Base-by-base conservation (phyloP, 2,888 invertebrate genomes). In the Mythimna loreyi region DNA sequence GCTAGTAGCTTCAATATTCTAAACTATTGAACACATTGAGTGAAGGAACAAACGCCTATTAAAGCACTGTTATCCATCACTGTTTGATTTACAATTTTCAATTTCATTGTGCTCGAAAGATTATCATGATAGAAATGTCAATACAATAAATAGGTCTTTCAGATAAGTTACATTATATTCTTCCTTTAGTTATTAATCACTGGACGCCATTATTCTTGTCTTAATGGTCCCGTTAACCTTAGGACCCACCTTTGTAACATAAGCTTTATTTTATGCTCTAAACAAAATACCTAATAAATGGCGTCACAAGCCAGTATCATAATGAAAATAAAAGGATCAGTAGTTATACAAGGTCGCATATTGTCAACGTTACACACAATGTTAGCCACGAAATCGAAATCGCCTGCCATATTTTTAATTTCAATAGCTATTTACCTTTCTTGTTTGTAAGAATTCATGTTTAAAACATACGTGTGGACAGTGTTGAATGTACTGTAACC, bases 321-420 rank as follows among this genome's bases (percentile, higher is more conserved):
- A 85, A 82, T 78, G 81, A 81, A 88, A 87, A 91, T 91, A 89
- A 90, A 88, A 89, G 85, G 87, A 92, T 91, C 87, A 89, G 87
- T 86, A 81, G 81, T 74, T 69, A 80, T 67, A 86, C 89, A 88
- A 91, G 90, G 91, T 85, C 86, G 79, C 75, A 86, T 85, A 85
- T 87, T 90, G 89, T 90, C 89, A 88, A 85, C 82, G 80, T 72
- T 86, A 85, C 82, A 77, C 78, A 86, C 81, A 79, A 70, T 72
- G 78, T 80, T 67, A 80, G 60, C 66, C 65, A 71, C 76, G 70
- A 78, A 83, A 82, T 75, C 75, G 69, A 2, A 28, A n/a, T n/a
- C n/a, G n/a, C 66, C 80, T 67, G 67, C 67, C 73, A 75, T 86
- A 75, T 82, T 87, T 89, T 86, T 86, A 86, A 88, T 87, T 88